These are phyloP conservation scores for Priapulus caudatus DNA, from an alignment of 2,888 invertebrate species.

Conservation along the genomic window DNA sequence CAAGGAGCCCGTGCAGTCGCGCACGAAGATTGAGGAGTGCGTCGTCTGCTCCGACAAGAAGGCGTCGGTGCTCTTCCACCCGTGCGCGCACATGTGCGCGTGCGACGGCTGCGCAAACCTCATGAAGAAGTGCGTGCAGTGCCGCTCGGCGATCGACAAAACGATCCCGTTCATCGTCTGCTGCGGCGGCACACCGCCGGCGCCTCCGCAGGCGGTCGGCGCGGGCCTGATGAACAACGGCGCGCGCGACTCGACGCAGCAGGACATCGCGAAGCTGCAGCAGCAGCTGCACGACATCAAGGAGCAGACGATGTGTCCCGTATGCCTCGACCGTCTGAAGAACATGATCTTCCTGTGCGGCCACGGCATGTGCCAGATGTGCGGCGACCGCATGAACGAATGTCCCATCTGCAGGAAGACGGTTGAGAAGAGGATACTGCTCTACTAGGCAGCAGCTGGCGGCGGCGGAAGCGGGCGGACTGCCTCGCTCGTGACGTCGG, in stretches of 20 bases:
- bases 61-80: constrained; percentile 79
- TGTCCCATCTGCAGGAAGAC: constrained; percentile 95
- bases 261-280: constrained; percentile 76
- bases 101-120: constrained; percentile 76
- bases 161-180: constrained; percentile 37
- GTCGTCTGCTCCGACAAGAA: constrained; percentile 89
- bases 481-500: no score
- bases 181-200: constrained; percentile 26
- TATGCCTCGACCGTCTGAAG: constrained; percentile 90
- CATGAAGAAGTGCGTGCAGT: constrained; percentile 95
- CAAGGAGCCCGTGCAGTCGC: constrained; percentile 44
- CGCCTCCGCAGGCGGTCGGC: not conserved
- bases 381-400: constrained; percentile 91
- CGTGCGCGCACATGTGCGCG: constrained; percentile 88
- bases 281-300: constrained; percentile 86
- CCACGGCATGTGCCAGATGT: constrained; percentile 96
- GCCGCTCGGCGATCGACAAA: constrained; percentile 67
- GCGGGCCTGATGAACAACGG: constrained; percentile 47
- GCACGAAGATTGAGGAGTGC: constrained; percentile 74
- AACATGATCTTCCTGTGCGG: constrained; percentile 98
- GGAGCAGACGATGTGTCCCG: constrained; percentile 87
- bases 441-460: no score
- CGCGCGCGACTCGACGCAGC: constrained; percentile 51
- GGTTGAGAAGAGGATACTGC: constrained; percentile 84
- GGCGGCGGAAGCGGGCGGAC: no score